These are phyloP conservation scores for Tor tambroides DNA, from an alignment of 2,113 vertebrate genomes.

Conservation along the genomic window DNA sequence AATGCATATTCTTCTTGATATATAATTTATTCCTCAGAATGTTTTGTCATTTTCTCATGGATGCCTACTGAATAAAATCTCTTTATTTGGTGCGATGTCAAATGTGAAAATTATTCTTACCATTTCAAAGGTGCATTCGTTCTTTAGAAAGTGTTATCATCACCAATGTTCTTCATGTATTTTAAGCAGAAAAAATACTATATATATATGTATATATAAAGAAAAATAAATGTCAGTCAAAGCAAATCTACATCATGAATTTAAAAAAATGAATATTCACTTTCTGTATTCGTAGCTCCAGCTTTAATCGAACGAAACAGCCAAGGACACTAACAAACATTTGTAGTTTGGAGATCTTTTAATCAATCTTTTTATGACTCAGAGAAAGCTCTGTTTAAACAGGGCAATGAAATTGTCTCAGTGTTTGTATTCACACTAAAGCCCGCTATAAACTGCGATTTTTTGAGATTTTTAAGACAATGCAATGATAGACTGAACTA, in stretches of 20 bases:
- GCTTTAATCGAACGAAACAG: too few species aligned
- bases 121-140: background rate
- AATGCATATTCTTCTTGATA: background rate
- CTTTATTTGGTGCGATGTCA: background rate
- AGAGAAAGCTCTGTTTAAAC: too few species aligned
- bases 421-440: too few species aligned
- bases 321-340: too few species aligned
- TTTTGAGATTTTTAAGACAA: too few species aligned
- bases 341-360: too few species aligned
- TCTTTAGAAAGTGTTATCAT: background rate
- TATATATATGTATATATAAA: background rate
- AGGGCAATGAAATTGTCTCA: too few species aligned
- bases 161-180: background rate
- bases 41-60: background rate
- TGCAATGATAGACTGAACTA: too few species aligned
- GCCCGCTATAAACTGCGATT: too few species aligned
- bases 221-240: too few species aligned
- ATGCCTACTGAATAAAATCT: background rate
- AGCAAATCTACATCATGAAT: background rate
- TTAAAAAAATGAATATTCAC: background rate
- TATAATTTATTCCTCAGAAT: slow-evolving; percentile 1
- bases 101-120: background rate
- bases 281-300: background rate
- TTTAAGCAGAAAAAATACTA: background rate
- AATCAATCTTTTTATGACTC: too few species aligned